A percentile compares a stretch with the other conserved stretches of the same genome.
These are phyloP conservation scores for Potorous gilbertii DNA, from an alignment of 2,797 vertebrate species.

Conservation along the genomic window DNA sequence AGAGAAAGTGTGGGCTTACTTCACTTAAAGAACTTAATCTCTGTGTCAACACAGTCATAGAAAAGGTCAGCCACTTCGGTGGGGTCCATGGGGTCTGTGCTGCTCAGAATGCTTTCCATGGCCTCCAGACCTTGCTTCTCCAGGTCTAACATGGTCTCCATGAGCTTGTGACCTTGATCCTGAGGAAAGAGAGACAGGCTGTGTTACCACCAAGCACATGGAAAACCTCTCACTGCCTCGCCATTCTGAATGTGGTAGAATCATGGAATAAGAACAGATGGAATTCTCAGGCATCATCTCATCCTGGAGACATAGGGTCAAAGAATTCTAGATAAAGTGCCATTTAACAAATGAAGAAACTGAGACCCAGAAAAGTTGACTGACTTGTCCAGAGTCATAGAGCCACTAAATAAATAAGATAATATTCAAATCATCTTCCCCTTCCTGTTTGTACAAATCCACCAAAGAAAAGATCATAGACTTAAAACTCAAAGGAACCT, in stretches of 20 bases:
- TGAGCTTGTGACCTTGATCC: constrained; percentile 86
- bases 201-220: neutral
- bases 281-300: neutral
- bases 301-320: neutral
- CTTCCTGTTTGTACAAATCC: neutral
- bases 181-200: constrained; percentile 68
- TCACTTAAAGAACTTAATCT: constrained; percentile 91
- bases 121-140: constrained; percentile 89
- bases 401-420: neutral
- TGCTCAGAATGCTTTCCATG: constrained; percentile 87
- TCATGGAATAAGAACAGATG: neutral
- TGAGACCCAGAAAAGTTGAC: neutral
- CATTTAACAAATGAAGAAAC: neutral
- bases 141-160: constrained; percentile 86
- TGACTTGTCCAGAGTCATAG: neutral
- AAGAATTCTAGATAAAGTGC: neutral
- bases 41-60: constrained; percentile 90
- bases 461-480: neutral
- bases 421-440: neutral
- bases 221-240: neutral
- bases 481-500: neutral
- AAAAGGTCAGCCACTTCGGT: constrained; percentile 89
- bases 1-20: constrained; percentile 76
- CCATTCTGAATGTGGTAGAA: neutral
- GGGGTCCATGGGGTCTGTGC: constrained; percentile 82